Percentiles rank a stretch among this genome's conserved stretches.
Evolutionary conservation across 2,888 invertebrate species (phyloP).

Genomic region (Periphyllus acericola): DNA sequence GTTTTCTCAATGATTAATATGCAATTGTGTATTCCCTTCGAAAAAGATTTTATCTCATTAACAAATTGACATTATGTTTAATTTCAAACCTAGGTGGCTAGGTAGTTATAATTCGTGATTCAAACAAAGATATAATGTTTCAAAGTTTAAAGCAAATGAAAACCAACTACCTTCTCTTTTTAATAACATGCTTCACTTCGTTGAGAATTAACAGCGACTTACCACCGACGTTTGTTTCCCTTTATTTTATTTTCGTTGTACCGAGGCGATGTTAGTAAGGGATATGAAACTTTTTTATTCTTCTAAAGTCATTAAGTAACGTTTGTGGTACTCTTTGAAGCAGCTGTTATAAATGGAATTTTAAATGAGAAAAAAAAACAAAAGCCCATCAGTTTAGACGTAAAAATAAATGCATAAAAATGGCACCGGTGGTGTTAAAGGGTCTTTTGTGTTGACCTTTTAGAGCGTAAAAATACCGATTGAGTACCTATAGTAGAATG

Average conservation of each 20-base stretch:
- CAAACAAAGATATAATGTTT: not conserved
- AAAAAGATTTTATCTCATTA: not conserved
- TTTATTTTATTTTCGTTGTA: conserved; percentile 38
- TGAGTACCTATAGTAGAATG: conserved; percentile 17
- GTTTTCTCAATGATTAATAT: not conserved
- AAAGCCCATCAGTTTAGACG: conserved; percentile 36
- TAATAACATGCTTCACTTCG: conserved; percentile 15
- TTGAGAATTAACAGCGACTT: conserved; percentile 21
- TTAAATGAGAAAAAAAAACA: conserved; percentile 54
- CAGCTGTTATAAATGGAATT: conserved; percentile 60
- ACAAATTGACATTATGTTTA: not conserved
- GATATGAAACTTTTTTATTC: conserved; percentile 43
- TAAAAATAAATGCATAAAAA: conserved; percentile 48
- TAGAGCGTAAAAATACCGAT: conserved; percentile 44
- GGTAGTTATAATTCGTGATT: not conserved
- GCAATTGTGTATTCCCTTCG: not conserved
- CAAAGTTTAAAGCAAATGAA: not conserved
- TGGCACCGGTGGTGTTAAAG: conserved; percentile 34
- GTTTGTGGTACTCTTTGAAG: conserved; percentile 50
- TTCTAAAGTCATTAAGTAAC: conserved; percentile 50
- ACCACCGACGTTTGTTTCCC: not conserved
- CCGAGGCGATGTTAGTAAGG: not conserved
- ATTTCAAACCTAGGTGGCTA: not conserved
- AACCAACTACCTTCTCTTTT: not conserved
- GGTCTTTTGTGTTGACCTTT: conserved; percentile 56